Conservation (phyloP, 2,888 invertebrate species). For the Conops quadrifasciatus region DNA sequence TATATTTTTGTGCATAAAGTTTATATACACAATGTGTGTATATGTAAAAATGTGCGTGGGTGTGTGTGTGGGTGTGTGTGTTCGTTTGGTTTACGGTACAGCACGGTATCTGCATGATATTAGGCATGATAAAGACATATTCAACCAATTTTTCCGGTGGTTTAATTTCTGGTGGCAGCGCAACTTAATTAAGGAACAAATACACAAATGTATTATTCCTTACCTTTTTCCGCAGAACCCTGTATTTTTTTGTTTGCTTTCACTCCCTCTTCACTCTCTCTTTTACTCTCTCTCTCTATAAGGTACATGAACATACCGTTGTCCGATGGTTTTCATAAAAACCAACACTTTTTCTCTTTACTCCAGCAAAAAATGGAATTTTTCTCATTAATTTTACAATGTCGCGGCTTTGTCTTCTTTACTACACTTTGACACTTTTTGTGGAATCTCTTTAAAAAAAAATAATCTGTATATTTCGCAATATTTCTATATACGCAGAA, state of each 20-base stretch:
- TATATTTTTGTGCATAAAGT: constrained; percentile 6
- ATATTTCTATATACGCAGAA: too few relatives aligned
- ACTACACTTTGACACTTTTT: background rate
- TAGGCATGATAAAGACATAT: constrained; percentile 29
- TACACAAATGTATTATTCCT: background rate
- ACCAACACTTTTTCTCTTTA: too few relatives aligned
- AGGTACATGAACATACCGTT: too few relatives aligned
- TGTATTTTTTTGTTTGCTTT: background rate
- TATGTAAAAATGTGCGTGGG: constrained; percentile 2
- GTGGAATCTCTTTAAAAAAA: too few relatives aligned
- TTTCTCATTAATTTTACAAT: constrained; percentile 29
- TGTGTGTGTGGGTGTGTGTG: constrained; percentile 17
- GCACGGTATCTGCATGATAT: background rate
- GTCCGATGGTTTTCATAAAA: too few relatives aligned
- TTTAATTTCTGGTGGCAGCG: constrained; percentile 12
- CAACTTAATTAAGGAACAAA: constrained; percentile 18
- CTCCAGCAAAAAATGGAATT: constrained; percentile 25
- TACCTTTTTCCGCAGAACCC: background rate
- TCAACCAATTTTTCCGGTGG: constrained; percentile 35
- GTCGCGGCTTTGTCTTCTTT: too few relatives aligned
- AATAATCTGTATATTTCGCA: too few relatives aligned
- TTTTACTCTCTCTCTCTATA: background rate
- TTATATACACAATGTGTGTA: background rate
- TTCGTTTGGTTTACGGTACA: too few relatives aligned
- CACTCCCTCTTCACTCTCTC: background rate